Conservation (phyloP, 1,140 invertebrate species). For the Kradibia gibbosae region DNA sequence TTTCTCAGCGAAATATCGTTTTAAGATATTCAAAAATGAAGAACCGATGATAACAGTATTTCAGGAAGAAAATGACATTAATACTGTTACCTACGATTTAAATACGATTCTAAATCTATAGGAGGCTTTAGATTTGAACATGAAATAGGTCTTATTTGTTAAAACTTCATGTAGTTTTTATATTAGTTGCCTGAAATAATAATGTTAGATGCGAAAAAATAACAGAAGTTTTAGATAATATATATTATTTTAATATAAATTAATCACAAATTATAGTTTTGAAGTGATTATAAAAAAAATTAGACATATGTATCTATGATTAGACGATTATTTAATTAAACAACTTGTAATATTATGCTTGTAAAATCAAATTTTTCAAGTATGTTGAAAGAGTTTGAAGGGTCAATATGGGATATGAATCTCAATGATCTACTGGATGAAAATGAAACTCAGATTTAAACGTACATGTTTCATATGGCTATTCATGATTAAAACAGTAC, state of each 20-base stretch:
- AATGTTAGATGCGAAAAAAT: too few relatives aligned
- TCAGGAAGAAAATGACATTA: neutral
- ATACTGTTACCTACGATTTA: neutral
- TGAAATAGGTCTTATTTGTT: neutral
- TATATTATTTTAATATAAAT: too few relatives aligned
- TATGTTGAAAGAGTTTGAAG: neutral
- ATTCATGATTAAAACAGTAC: conserved; percentile 36
- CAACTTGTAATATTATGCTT: too few relatives aligned
- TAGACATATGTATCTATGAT: too few relatives aligned
- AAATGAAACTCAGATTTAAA: conserved; percentile 24
- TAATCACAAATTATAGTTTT: too few relatives aligned
- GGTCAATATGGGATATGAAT: neutral
- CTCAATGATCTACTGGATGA: neutral
- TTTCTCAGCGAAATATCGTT: conserved; percentile 24
- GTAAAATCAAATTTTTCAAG: neutral
- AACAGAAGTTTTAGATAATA: too few relatives aligned
- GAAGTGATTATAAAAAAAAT: too few relatives aligned
- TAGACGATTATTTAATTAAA: too few relatives aligned
- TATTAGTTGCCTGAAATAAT: neutral
- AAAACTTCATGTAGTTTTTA: neutral
- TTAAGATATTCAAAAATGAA: conserved; percentile 10
- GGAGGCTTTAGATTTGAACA: neutral
- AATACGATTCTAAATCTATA: neutral
- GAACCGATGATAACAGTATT: conserved; percentile 13
- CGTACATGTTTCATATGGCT: neutral